Base-by-base conservation (phyloP, 2,113 vertebrate genomes). In the Panthera uncia region DNA sequence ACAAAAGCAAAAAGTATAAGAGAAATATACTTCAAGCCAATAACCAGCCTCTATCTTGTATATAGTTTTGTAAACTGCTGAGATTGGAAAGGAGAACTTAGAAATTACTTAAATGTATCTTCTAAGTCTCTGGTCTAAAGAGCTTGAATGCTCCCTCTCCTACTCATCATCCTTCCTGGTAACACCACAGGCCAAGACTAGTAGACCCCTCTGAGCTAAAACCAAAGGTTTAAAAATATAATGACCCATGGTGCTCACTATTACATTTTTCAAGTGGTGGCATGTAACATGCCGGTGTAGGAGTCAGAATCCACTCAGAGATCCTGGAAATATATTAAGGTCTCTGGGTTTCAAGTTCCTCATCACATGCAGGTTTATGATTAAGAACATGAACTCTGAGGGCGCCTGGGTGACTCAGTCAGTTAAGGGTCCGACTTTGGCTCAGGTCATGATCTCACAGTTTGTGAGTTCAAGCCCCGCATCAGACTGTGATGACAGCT, bases 201-300 rank as follows among this genome's bases (percentile, higher is more conserved):
- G 19, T 10, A 69, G 76, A 13, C 12, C 78, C 13, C 29, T 95
- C 82, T 63, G n/a, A 31, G 25, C 61, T 15, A 57, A 95, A 90
- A 63, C n/a, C 38, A 76, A 61, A 91, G 21, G 12, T 84, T 93
- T 78, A 89, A 57, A 50, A 90, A 76, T 18, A 78, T 36, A 52
- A 86, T 88, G 36, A 14, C 19, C 4, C 55, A 15, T 1, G 1
- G 27, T 41, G 9, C n/a, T 86, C 66, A 18, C n/a, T n/a, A 12
- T 14, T 73, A 25, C 1, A 31, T 16, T 14, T 84, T 85, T 81
- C 27, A 79, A 89, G 74, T 11, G 16, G 68, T 16, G 27, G 23
- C 0, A 0, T 21, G 10, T 8, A 38, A 41, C 21, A n/a, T 15
- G 7, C 18, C 21, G 1, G 27, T 7, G 5, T 78, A 57, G 10